phyloP scores from a whole-genome alignment of 2,888 invertebrate species.

The Drosophila mercatorum region DNA sequence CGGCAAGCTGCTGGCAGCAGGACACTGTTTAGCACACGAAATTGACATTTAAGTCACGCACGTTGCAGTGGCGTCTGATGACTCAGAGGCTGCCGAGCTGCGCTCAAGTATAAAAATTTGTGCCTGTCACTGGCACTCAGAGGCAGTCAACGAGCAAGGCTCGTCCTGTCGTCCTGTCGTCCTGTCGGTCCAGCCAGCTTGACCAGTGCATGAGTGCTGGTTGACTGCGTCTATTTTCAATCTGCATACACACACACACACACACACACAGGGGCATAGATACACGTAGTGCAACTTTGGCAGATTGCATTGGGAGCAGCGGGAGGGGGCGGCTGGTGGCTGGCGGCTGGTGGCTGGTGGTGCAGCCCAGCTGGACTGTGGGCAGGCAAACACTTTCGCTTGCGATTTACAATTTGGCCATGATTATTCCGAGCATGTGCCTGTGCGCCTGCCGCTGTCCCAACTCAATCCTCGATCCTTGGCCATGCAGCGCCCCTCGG shows the following conservation, averaged over 20 bases:
- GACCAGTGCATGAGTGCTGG: constrained; percentile 62
- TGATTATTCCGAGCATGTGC: constrained; percentile 81
- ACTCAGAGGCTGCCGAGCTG: constrained; percentile 1
- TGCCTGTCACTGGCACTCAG: constrained; percentile 40
- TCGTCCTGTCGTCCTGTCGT: not conserved
- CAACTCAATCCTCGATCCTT: constrained; percentile 19
- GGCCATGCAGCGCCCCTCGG: not conserved
- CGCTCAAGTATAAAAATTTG: constrained; percentile 48
- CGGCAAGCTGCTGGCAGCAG: constrained; percentile 2
- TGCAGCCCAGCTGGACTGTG: no score
- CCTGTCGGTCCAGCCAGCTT: constrained; percentile 34
- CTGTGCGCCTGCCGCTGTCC: constrained; percentile 39
- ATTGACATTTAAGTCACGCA: constrained; percentile 67
- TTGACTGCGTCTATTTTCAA: constrained; percentile 73
- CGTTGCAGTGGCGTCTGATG: constrained; percentile 20
- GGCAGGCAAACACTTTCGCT: constrained; percentile 76
- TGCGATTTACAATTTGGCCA: constrained; percentile 78
- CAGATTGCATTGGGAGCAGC: constrained; percentile 31
- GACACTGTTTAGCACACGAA: constrained; percentile 32
- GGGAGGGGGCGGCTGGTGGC: not conserved
- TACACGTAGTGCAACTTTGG: constrained; percentile 36
- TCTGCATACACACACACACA: constrained; percentile 50
- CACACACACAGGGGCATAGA: constrained; percentile 2
- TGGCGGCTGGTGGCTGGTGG: not conserved
- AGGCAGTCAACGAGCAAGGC: constrained; percentile 20